A percentile compares a stretch with the other conserved stretches of the same genome.
phyloP scores from a whole-genome alignment of 2,797 vertebrate species.

The Apodemus agrarius region DNA sequence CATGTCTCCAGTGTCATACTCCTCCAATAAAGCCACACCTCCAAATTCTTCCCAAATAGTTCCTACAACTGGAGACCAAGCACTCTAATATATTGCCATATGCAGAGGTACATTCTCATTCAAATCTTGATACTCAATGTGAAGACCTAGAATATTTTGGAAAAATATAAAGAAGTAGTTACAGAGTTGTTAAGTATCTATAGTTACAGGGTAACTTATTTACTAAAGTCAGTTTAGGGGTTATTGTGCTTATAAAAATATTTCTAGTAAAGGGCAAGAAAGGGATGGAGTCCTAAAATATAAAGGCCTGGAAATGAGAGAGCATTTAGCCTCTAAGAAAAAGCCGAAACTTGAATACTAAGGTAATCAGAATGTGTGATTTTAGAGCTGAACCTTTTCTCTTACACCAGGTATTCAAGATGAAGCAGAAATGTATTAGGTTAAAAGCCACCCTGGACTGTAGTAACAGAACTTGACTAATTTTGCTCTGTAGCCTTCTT shows the following conservation, averaged over 20 bases:
- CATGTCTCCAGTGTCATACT: no score
- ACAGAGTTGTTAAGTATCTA: no score
- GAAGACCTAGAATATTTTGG: neutral
- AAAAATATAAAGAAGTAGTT: neutral
- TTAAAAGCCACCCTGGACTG: neutral
- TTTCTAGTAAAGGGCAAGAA: neutral
- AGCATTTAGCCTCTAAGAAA: neutral
- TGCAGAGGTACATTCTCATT: neutral
- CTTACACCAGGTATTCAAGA: neutral
- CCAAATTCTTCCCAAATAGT: neutral
- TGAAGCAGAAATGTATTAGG: neutral
- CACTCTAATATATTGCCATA: neutral
- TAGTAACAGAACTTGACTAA: neutral
- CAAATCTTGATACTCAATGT: neutral
- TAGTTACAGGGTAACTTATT: neutral
- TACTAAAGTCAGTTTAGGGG: slow-evolving; percentile 10
- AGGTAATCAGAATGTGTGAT: neutral
- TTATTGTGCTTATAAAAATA: neutral
- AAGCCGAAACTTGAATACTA: neutral
- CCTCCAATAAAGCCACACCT: neutral
- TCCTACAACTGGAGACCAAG: neutral
- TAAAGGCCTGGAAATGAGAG: neutral
- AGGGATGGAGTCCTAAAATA: neutral
- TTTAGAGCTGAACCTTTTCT: neutral
- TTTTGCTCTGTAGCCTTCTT: neutral